Evolutionary conservation across 2,888 invertebrate species (phyloP).

Genomic region (Mimas tiliae): DNA sequence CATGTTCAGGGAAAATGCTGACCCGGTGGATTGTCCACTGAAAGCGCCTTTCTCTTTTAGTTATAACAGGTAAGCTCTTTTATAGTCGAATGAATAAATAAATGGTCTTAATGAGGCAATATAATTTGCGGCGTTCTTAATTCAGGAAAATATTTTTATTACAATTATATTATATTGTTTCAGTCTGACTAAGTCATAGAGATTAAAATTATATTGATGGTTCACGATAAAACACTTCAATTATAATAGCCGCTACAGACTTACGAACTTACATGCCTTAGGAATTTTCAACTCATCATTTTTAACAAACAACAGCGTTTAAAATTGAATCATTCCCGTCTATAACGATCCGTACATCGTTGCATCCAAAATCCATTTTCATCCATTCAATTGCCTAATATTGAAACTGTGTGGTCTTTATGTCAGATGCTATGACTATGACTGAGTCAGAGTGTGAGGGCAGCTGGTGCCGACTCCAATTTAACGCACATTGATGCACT

Average conservation of each 20-base stretch:
- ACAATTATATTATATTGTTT: neutral
- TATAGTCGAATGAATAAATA: neutral
- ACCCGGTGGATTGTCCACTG: slow-evolving; percentile 94
- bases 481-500: neutral
- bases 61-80: slow-evolving; percentile 87
- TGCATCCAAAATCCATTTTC: no score
- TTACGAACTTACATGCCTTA: neutral
- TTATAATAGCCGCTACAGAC: neutral
- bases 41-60: slow-evolving; percentile 96
- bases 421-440: neutral
- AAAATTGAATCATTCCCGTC: no score
- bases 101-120: neutral
- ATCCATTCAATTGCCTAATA: no score
- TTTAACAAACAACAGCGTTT: no score
- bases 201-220: neutral
- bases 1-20: slow-evolving; percentile 94
- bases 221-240: neutral
- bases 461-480: neutral
- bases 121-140: neutral
- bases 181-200: neutral
- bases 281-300: neutral
- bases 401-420: no score
- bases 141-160: neutral
- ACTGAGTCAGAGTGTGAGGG: neutral
- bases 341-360: no score